Conservation (phyloP, 2,113 vertebrate species). For the Bombycilla garrulus region DNA sequence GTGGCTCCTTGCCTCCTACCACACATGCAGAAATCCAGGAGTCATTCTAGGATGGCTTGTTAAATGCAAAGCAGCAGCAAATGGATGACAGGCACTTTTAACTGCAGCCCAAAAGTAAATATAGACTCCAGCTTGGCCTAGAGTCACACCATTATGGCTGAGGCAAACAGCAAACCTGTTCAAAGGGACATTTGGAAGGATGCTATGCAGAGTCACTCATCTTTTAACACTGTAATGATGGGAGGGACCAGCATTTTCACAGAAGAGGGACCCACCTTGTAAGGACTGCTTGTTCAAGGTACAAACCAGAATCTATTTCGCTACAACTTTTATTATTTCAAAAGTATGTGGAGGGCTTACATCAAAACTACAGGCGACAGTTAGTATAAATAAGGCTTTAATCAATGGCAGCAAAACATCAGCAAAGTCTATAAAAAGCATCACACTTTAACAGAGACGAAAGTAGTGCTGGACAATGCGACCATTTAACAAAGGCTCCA, state of each 20-base stretch:
- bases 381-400: conserved; percentile 79
- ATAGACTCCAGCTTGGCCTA: conserved; percentile 57
- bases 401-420: conserved; percentile 73
- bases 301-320: conserved; percentile 63
- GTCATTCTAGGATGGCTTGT: conserved; percentile 44
- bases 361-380: conserved; percentile 75
- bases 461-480: conserved; percentile 53
- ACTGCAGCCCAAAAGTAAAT: conserved; percentile 59
- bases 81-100: conserved; percentile 61
- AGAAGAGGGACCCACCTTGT: conserved; percentile 10
- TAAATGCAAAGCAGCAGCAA: conserved; percentile 68
- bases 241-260: conserved; percentile 25
- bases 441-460: conserved; percentile 60
- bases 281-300: conserved; percentile 62
- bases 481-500: conserved; percentile 66
- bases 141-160: conserved; percentile 56
- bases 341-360: conserved; percentile 64
- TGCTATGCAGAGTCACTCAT: conserved; percentile 29
- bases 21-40: conserved; percentile 14
- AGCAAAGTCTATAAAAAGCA: conserved; percentile 67
- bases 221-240: conserved; percentile 41
- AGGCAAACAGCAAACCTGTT: conserved; percentile 57
- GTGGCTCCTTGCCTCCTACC: conserved; percentile 21
- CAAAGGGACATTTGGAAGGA: conserved; percentile 66
- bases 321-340: conserved; percentile 73